Evolutionary conservation across 2,797 vertebrate genomes (phyloP), one percentile per base, ranked within the genome.

Genomic region (Arctocebus calabarensis): DNA sequence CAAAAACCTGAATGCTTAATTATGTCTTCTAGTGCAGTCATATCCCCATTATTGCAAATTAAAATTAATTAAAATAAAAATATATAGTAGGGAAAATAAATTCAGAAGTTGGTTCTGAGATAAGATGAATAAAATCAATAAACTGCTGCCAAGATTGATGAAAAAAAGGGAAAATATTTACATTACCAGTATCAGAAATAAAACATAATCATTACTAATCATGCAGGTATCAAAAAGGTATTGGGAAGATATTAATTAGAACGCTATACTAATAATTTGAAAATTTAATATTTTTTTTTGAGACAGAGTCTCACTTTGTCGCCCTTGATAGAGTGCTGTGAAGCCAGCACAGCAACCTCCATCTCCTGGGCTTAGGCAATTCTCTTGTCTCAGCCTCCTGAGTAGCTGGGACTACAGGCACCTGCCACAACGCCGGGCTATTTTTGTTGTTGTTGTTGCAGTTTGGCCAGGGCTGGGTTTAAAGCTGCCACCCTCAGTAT

Each of bases 21-120:
- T 71, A 73, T 32, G 1, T 32, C 40, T 79, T 43, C 37, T 23
- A n/a, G 52, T 57, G 20, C 22, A 88, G n/a, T 78, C n/a, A 78
- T 45, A 77, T 59, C 43, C 77, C 32, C 77, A 20, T 32, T n/a
- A 59, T 82, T 64, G 52, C 22, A 62, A 55, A 74, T 90, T 90
- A 88, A 84, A 87, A 83, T 29, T 68, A 83, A 52, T 66, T 83
- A 87, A 92, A 70, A 74, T 59, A 32, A 73, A 87, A 71, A 77
- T 20, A 91, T 64, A 32, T 19, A 84, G n/a, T 52, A 88, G 29
- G 32, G 3, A 19, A 94, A 86, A 88, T 75, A 55, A 86, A 71
- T 40, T 1, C 45, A 82, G 88, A 96, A 78, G 6, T 34, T 81
- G 29, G 22, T 79, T 82, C 16, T 57, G 48, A 81, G 37, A 87